phyloP scores from a whole-genome alignment of 2,888 invertebrate genomes.

The Pandemis corylana region DNA sequence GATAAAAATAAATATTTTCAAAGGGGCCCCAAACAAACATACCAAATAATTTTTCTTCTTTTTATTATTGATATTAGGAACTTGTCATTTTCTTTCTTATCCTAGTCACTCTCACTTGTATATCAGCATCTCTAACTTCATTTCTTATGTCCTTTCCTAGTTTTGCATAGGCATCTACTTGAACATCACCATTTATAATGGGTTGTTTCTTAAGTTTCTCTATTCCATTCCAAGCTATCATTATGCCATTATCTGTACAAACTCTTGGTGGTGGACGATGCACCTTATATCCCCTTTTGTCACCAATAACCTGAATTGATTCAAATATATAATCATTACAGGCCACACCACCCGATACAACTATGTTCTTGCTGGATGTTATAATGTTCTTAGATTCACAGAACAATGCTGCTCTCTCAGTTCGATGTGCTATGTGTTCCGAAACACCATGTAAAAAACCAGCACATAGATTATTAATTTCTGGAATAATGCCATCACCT shows the following conservation, averaged over 20 bases:
- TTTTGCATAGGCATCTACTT: constrained; percentile 85
- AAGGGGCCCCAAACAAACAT: not conserved
- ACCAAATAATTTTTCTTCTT: not conserved
- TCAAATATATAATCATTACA: constrained; percentile 93
- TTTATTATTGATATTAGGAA: not conserved
- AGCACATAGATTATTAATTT: constrained; percentile 93
- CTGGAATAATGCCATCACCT: constrained; percentile 90
- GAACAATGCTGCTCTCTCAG: constrained; percentile 93
- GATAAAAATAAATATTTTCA: too few species aligned
- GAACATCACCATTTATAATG: constrained; percentile 75
- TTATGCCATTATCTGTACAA: constrained; percentile 99
- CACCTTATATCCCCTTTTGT: constrained; percentile 86
- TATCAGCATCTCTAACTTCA: constrained; percentile 82
- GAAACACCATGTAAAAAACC: constrained; percentile 90
- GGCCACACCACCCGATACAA: constrained; percentile 98
- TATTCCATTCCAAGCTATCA: constrained; percentile 99
- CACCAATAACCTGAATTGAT: constrained; percentile 88
- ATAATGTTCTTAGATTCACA: constrained; percentile 86
- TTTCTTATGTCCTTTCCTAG: constrained; percentile 86
- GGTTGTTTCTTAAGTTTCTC: constrained; percentile 87
- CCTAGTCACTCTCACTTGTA: constrained; percentile 73
- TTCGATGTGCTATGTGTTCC: constrained; percentile 91
- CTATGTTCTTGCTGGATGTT: constrained; percentile 84
- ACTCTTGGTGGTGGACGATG: constrained; percentile 92
- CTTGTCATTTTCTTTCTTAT: constrained; percentile 56